phyloP scores from a whole-genome alignment of 1,140 invertebrate species.

The Drosophila melanica region DNA sequence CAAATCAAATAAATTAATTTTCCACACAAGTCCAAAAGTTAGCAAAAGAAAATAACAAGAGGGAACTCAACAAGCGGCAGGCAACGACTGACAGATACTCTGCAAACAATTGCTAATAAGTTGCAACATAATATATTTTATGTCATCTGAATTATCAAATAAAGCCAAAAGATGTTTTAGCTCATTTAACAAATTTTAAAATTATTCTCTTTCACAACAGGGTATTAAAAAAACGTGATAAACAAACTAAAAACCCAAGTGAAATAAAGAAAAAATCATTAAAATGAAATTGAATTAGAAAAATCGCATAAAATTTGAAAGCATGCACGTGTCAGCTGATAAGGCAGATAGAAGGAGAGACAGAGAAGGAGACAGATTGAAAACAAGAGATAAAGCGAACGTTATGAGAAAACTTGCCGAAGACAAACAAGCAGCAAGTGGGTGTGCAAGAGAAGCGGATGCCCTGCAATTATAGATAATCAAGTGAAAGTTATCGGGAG shows the following conservation, averaged over 20 bases:
- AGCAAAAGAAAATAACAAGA: background rate
- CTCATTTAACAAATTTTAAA: too few relatives aligned
- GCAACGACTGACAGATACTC: background rate
- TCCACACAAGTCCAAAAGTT: slow-evolving; percentile 31
- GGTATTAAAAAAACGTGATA: slow-evolving; percentile 1
- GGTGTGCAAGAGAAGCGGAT: too few relatives aligned
- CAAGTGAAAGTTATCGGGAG: slow-evolving; percentile 13
- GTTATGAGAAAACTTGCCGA: background rate
- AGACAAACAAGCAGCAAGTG: background rate
- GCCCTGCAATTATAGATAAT: slow-evolving; percentile 20
- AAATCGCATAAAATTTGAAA: slow-evolving; percentile 63
- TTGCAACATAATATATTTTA: too few relatives aligned
- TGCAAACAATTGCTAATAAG: background rate
- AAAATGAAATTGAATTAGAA: slow-evolving; percentile 72
- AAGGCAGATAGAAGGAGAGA: slow-evolving; percentile 14
- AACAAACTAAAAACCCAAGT: background rate
- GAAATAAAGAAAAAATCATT: slow-evolving; percentile 53
- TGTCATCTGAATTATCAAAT: too few relatives aligned
- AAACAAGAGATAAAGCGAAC: background rate
- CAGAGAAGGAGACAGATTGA: background rate
- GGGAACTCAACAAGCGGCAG: background rate
- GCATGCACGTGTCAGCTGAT: slow-evolving; percentile 47
- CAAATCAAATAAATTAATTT: slow-evolving; percentile 68
- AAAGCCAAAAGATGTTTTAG: too few relatives aligned
- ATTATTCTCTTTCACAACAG: background rate